phyloP scores from a whole-genome alignment of 2,113 vertebrate species.

The Pyxicephalus adspersus region DNA sequence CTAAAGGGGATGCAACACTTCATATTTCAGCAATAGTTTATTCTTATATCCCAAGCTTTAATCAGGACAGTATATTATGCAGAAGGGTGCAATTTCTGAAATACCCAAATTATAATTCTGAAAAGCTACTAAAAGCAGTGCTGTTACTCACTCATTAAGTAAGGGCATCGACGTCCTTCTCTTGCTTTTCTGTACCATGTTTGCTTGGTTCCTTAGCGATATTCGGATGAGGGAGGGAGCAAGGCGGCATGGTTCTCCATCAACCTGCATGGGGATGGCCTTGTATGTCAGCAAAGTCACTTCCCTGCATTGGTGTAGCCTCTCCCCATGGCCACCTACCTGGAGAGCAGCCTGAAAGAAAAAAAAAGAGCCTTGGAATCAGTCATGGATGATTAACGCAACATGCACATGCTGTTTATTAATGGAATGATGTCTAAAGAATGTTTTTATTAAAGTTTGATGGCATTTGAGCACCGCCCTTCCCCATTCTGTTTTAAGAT shows the following conservation, averaged over 20 bases:
- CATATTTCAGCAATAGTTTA: too few species aligned
- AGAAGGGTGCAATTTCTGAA: too few species aligned
- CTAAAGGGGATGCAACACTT: too few species aligned
- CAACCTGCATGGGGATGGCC: slow-evolving; percentile 84
- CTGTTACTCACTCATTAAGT: slow-evolving; percentile 80
- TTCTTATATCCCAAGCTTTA: too few species aligned
- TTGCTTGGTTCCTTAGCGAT: slow-evolving; percentile 80
- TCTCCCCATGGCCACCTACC: slow-evolving; percentile 79
- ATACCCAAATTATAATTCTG: neutral
- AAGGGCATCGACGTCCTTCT: slow-evolving; percentile 82
- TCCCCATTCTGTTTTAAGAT: too few species aligned
- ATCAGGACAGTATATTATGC: too few species aligned
- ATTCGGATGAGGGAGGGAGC: slow-evolving; percentile 79
- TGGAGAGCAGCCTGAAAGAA: slow-evolving; percentile 76
- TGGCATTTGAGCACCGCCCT: too few species aligned
- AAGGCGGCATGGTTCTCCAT: slow-evolving; percentile 78
- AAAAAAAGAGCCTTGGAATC: neutral
- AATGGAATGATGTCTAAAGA: too few species aligned
- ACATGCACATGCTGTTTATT: too few species aligned
- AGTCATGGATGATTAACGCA: too few species aligned
- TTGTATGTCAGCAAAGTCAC: slow-evolving; percentile 79
- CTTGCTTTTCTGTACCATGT: slow-evolving; percentile 86
- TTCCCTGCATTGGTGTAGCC: slow-evolving; percentile 81
- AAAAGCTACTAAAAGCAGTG: neutral
- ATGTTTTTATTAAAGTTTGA: too few species aligned